Evolutionary conservation across 2,113 vertebrate genomes (phyloP).

Genomic region (Loxodonta africana): DNA sequence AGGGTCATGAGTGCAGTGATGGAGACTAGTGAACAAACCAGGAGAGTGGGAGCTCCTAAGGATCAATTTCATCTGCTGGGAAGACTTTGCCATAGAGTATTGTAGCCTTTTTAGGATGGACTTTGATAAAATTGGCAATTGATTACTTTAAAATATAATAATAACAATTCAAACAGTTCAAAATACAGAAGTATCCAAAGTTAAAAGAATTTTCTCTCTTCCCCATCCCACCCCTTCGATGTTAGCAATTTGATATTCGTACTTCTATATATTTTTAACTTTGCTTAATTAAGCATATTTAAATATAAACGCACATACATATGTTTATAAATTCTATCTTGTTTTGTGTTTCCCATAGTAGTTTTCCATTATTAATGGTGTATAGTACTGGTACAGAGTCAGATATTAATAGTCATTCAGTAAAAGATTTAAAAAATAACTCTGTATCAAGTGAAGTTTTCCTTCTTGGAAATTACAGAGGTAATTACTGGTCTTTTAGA

Average conservation of each 20-base stretch:
- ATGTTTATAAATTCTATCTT: background rate
- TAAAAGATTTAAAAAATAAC: slow-evolving; percentile 54
- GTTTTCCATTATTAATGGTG: background rate
- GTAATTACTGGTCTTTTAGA: background rate
- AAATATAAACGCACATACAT: background rate
- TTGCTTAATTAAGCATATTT: background rate
- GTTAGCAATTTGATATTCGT: slow-evolving; percentile 9
- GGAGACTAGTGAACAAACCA: background rate
- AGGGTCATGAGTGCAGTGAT: background rate
- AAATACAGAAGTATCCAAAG: background rate
- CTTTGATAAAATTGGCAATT: background rate
- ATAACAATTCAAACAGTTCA: background rate
- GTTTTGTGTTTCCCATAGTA: background rate
- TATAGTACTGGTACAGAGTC: background rate
- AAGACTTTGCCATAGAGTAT: background rate
- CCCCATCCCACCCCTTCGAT: background rate
- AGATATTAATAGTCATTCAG: slow-evolving; percentile 32
- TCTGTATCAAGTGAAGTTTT: background rate
- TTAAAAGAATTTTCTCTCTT: slow-evolving; percentile 9
- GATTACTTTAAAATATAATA: background rate
- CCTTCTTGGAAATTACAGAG: background rate
- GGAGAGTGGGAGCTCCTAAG: background rate
- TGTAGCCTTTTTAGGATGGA: background rate
- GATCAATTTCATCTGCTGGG: background rate
- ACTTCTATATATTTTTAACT: background rate